Percentiles rank a stretch among this genome's conserved stretches.
These are phyloP conservation scores for Spicauda simplicius DNA, from an alignment of 2,888 invertebrate species.

Conservation along the genomic window DNA sequence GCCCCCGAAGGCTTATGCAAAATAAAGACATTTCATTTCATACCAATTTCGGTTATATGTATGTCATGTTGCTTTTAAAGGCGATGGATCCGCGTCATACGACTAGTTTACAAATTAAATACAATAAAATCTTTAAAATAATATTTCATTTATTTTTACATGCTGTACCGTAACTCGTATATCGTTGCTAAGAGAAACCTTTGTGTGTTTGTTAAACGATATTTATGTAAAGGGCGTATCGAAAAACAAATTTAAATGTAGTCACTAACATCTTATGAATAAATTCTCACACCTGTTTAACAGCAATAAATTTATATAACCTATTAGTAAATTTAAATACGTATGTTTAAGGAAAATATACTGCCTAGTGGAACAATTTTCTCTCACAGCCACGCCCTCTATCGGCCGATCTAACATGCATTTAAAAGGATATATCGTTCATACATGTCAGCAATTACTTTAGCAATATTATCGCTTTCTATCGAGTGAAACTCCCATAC, in stretches of 20 bases:
- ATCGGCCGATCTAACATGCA: constrained; percentile 54
- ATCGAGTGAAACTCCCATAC: constrained; percentile 33
- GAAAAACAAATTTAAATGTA: not conserved
- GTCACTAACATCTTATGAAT: not conserved
- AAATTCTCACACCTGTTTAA: not conserved
- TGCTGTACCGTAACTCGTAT: no score
- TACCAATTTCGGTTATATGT: no score
- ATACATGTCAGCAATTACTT: constrained; percentile 54
- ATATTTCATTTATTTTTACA: no score
- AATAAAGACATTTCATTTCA: no score
- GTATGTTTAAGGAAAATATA: constrained; percentile 19
- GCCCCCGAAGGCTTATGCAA: no score
- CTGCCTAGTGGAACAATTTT: constrained; percentile 46
- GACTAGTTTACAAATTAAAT: no score
- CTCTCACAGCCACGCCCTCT: constrained; percentile 48
- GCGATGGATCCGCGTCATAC: no score
- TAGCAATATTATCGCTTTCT: constrained; percentile 43
- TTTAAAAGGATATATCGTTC: constrained; percentile 69
- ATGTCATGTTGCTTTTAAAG: no score
- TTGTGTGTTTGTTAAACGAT: no score
- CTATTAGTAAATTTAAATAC: constrained; percentile 15
- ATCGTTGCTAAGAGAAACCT: no score
- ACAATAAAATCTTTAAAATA: no score
- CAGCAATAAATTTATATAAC: constrained; percentile 9
- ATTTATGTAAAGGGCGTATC: not conserved